Conservation (phyloP, 2,797 vertebrate genomes). For the Ctenosaura bakeri region DNA sequence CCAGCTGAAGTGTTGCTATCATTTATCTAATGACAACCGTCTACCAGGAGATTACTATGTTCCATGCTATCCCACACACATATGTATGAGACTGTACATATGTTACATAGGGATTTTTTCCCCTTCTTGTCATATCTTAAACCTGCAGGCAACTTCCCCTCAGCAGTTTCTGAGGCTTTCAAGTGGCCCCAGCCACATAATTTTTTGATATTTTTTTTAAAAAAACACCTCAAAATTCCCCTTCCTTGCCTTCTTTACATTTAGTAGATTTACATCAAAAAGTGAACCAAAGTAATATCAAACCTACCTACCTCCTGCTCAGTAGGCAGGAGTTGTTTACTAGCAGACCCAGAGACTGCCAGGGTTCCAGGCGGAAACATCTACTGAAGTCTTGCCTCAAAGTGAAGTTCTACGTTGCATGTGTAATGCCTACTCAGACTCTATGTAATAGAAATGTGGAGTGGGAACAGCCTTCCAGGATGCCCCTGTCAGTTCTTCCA, state of each 20-base stretch:
- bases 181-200: no score
- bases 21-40: background rate
- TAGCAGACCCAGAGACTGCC: background rate
- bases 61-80: background rate
- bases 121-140: no score
- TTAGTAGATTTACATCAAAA: background rate
- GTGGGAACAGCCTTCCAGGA: no score
- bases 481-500: no score
- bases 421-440: no score
- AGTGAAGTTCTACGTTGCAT: background rate
- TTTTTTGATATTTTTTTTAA: no score
- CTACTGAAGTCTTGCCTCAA: background rate
- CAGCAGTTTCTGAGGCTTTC: no score
- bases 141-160: no score
- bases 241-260: background rate
- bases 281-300: background rate
- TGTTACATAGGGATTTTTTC: no score
- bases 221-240: no score
- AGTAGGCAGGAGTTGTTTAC: background rate
- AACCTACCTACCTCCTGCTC: background rate
- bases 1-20: background rate
- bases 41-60: background rate
- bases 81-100: no score
- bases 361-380: background rate
- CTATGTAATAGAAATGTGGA: no score